These are phyloP conservation scores for Coendou prehensilis DNA, from an alignment of 2,797 vertebrate species.

Conservation along the genomic window DNA sequence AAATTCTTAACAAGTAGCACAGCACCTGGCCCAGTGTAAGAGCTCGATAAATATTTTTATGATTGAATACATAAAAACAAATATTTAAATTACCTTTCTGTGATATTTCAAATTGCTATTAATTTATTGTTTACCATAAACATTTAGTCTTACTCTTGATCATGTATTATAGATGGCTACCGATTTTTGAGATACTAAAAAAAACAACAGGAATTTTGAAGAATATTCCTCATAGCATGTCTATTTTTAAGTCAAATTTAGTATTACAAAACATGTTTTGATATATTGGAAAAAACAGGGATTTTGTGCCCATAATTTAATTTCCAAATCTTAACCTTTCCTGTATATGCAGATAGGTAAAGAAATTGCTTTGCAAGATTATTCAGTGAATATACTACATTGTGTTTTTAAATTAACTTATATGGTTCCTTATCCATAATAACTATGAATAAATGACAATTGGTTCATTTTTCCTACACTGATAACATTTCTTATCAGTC, in stretches of 20 bases:
- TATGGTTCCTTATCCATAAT: not conserved
- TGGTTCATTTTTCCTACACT: not conserved
- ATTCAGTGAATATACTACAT: not conserved
- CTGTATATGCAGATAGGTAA: not conserved
- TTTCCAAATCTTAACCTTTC: not conserved
- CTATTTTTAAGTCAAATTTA: not conserved
- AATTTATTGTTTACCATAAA: not conserved
- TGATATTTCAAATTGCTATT: not conserved
- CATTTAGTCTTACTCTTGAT: not conserved
- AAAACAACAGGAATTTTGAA: not conserved
- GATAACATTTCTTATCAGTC: not conserved
- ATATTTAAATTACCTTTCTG: not conserved
- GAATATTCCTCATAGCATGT: not conserved
- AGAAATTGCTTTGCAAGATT: not conserved
- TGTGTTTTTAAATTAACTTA: not conserved
- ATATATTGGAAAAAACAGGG: not conserved
- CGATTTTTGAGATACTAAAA: constrained; percentile 5
- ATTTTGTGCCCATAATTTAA: not conserved
- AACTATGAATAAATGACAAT: not conserved
- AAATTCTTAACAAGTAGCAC: not conserved
- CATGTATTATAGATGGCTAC: not conserved
- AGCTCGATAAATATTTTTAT: not conserved
- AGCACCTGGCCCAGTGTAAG: not conserved
- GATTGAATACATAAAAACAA: not conserved
- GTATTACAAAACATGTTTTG: not conserved